Conservation (phyloP, 2,888 invertebrate species). For the Buathra laborator region DNA sequence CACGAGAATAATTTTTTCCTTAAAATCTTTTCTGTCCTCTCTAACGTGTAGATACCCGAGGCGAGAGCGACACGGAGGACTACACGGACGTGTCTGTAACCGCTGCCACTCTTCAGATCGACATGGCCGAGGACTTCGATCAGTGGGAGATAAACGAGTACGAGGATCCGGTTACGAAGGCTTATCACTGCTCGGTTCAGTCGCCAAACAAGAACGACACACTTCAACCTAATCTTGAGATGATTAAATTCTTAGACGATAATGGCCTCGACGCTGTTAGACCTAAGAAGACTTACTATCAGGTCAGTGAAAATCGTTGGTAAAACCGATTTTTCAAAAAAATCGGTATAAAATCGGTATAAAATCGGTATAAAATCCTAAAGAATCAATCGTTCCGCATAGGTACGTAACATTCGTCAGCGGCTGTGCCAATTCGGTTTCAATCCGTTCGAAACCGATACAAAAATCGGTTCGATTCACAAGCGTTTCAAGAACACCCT, state of each 20-base stretch:
- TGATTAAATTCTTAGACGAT: constrained; percentile 69
- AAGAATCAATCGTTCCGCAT: not conserved
- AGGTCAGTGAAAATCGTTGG: constrained; percentile 61
- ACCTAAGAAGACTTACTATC: constrained; percentile 69
- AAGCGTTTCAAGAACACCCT: constrained; percentile 72
- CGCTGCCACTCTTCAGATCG: constrained; percentile 68
- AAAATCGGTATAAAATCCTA: not conserved
- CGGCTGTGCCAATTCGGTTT: constrained; percentile 74
- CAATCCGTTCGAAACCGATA: constrained; percentile 70
- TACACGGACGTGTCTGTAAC: constrained; percentile 72
- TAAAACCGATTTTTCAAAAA: not conserved
- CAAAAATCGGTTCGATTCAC: constrained; percentile 70
- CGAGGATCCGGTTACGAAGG: constrained; percentile 71
- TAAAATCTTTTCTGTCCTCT: constrained; percentile 50
- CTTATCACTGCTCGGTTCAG: constrained; percentile 72
- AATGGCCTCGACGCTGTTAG: constrained; percentile 68
- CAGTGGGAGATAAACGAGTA: constrained; percentile 72
- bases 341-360: not conserved
- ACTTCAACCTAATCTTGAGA: constrained; percentile 67
- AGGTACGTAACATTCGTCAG: constrained; percentile 72
- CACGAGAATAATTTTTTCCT: constrained; percentile 63
- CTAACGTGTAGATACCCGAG: constrained; percentile 60
- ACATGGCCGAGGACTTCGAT: constrained; percentile 74
- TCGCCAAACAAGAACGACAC: constrained; percentile 66
- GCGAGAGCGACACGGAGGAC: constrained; percentile 73